Conservation (phyloP, 2,113 vertebrate species). For the Mohoua ochrocephala region DNA sequence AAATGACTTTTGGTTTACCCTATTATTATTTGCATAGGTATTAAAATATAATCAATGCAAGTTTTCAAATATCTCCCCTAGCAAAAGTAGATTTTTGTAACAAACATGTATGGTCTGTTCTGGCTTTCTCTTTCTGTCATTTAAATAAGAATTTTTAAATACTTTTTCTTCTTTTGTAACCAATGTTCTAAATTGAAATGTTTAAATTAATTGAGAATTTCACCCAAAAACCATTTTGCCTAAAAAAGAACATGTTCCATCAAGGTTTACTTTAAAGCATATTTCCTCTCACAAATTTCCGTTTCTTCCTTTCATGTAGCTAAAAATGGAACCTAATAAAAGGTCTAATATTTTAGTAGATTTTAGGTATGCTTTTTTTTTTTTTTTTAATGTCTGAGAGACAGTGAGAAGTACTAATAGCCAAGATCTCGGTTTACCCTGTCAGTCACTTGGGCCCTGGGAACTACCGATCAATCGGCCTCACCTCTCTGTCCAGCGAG, state of each 20-base stretch:
- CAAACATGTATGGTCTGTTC: not conserved
- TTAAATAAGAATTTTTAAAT: not conserved
- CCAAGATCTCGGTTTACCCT: not conserved
- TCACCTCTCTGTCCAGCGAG: not conserved
- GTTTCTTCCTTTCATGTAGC: not conserved
- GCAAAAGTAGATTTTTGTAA: not conserved
- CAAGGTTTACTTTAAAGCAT: not conserved
- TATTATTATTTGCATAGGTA: not conserved
- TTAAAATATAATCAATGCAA: not conserved
- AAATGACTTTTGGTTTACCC: not conserved
- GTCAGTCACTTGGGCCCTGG: not conserved
- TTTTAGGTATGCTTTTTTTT: not conserved
- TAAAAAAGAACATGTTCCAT: fast-evolving
- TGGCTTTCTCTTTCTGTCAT: not conserved
- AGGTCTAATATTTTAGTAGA: not conserved
- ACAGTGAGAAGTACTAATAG: not conserved
- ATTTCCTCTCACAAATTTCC: not conserved
- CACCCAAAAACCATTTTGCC: fast-evolving
- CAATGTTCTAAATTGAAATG: not conserved
- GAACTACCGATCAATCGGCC: not conserved
- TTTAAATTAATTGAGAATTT: not conserved
- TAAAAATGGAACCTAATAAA: not conserved
- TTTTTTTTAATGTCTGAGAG: not conserved
- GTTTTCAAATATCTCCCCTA: not conserved
- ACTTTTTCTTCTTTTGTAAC: not conserved